phyloP scores from a whole-genome alignment of 1,140 invertebrate genomes.

The Lutraria rhynchaena region DNA sequence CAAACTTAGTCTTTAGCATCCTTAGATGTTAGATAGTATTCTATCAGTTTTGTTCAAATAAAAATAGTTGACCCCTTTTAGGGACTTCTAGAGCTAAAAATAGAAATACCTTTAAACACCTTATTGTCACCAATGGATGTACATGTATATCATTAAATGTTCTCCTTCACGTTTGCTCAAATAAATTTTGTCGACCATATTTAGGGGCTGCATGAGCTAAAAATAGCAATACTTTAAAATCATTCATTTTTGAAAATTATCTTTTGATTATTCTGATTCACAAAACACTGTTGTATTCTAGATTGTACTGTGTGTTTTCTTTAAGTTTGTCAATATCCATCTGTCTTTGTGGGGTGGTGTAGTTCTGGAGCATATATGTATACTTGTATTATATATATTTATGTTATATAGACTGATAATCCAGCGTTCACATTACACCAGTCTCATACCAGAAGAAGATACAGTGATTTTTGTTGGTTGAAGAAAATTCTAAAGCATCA shows the following conservation, averaged over 20 bases:
- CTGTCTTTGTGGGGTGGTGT: neutral
- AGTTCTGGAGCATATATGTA: neutral
- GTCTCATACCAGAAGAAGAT: slow-evolving; percentile 43
- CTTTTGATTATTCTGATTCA: neutral
- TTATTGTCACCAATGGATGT: too few species aligned
- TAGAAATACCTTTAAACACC: too few species aligned
- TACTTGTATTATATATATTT: neutral
- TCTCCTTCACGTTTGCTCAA: neutral
- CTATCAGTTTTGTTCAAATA: too few species aligned
- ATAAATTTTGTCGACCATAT: too few species aligned
- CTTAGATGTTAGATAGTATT: too few species aligned
- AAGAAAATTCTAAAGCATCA: slow-evolving; percentile 45
- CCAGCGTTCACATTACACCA: slow-evolving; percentile 41
- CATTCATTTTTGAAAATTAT: neutral
- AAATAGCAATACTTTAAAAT: too few species aligned
- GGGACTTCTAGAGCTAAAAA: too few species aligned
- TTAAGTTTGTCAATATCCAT: neutral
- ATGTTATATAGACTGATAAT: slow-evolving; percentile 32
- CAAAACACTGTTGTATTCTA: neutral
- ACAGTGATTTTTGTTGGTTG: slow-evolving; percentile 54
- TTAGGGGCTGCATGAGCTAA: too few species aligned
- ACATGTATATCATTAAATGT: too few species aligned
- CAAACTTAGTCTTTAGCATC: too few species aligned
- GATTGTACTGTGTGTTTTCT: neutral
- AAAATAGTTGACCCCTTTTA: too few species aligned